Base-by-base conservation (phyloP, 1,140 invertebrate species). In the Leptoteleia sp. region DNA sequence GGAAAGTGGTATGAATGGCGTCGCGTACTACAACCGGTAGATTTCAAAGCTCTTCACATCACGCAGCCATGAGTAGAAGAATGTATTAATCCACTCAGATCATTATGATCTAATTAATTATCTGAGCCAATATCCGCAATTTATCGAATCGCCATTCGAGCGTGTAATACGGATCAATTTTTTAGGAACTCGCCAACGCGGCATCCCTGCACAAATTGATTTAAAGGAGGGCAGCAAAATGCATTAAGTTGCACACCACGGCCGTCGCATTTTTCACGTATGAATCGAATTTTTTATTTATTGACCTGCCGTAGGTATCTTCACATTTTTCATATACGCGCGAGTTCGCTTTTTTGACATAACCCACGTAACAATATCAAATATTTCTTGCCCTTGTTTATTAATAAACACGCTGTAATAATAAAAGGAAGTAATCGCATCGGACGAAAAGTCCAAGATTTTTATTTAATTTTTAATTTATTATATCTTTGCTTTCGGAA, bases 41-140 rank as follows among this genome's bases (percentile, higher is more conserved):
- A n/a, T n/a, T n/a, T n/a, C n/a, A n/a, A n/a, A n/a, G n/a, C n/a
- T n/a, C n/a, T n/a, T n/a, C n/a, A n/a, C n/a, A n/a, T n/a, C n/a
- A n/a, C n/a, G n/a, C n/a, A 38, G 33, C 12, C 6, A 9, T 7
- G 22, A 54, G 31, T 7, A 42, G 33, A 71, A 72, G 61, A 79
- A 72, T 67, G 67, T 67, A 43, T 67, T 62, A 65, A 68, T 72
- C 42, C 61, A 68, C 40, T 62, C 22, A 15, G 62, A 59, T 61
- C 64, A 73, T 79, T 70, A 57, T 55, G 76, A 73, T 57, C 57
- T 64, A 59, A 73, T 79, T 79, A 70, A 79, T 79, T 73, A 73
- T 61, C 42, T 27, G 42, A 42, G 57, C 47, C 50, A 57, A 76
- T 77, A 71, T 72, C 54, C 27, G 43, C 70, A 40, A 75, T 70